Evolutionary conservation across 2,888 invertebrate species (phyloP), one percentile per base, ranked within the genome.

Genomic region (Orthosia gracilis): DNA sequence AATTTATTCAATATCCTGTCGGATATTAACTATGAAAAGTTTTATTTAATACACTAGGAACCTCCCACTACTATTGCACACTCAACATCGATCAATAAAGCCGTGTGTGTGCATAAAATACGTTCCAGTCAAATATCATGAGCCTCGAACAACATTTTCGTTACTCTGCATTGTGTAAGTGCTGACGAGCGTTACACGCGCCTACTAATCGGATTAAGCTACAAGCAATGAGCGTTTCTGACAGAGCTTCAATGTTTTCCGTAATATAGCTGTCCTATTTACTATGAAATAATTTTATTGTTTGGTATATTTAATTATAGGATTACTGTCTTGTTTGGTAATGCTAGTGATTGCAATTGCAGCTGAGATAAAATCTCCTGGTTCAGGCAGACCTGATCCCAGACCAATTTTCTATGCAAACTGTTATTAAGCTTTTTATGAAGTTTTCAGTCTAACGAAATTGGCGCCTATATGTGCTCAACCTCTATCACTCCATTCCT

Each of bases 141-240:
- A 63, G 52, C 59, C 31, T n/a, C 52, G 40, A 66, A 65, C 23
- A 63, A 52, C 47, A 47, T 63, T 61, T 82, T 65, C 54, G 61
- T 65, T 82, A 40, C 55, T 18, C 55, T 45, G 23, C 54, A 61
- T 82, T 82, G 63, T 63, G 40, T 23, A 23, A 62, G 49, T 55
- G 58, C 61, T 58, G 69, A 82, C 64, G 69, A 57, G 54, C 54
- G 63, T 67, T 64, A 50, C 47, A 26, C 49, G 52, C 52, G 59
- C 50, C 68, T 47, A 54, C 63, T 61, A 58, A 76, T 65, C 50
- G 61, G 61, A 76, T 69, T 76, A 49, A 66, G 66, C 45, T 66
- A 55, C 49, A 66, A 82, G 45, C 54, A 76, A 52, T 62, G 50
- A 65, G 81, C 81, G 75, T 63, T 80, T 52, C 58, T 73, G 73